Evolutionary conservation across 2,888 invertebrate genomes (phyloP), one percentile per base, ranked within the genome.

Genomic region (Hemaris fuciformis): DNA sequence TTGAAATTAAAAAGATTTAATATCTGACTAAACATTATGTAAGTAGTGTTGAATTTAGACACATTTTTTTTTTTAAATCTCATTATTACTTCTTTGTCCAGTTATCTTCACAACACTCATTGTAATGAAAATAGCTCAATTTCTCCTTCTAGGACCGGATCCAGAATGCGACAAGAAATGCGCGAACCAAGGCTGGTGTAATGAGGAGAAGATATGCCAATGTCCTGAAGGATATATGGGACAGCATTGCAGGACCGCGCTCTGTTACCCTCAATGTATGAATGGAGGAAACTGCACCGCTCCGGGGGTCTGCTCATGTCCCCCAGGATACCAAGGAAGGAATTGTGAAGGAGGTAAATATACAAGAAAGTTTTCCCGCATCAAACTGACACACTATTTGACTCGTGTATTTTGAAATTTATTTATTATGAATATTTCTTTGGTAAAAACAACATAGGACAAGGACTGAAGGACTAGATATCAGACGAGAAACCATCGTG

Each of bases 221-320:
- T 98, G 98, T 85, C 96, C 96, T 27, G 97, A 97, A 79, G 98
- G 98, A 6, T 98, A 98, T 81, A 96, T 98, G 94, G 98, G 98
- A 2, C 97, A 96, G 75, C 96, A 97, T 81, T 98, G 98, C 75
- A 95, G 96, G 79, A 97, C 96, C 67, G 98, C 98, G 38, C 93
- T 98, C 42, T 98, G 98, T 81, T 98, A 97, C 90, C 98, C 98
- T 31, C 96, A 97, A 79, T 98, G 98, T 80, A 96, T 98, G 95
- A 98, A 98, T 86, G 97, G 97, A 5, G 98, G 98, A 7, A 97
- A 96, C 80, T 98, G 98, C 83, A 97, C 97, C 18, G 96, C 97
- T 27, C 98, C 98, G 3, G 98, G 98, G 1, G 93, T 96, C 2
- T 98, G 98, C 83, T 96, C 96, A 66, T 98, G 98, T 77, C 97